Conservation (phyloP, 1,140 invertebrate species). For the Mylabris phalerata region DNA sequence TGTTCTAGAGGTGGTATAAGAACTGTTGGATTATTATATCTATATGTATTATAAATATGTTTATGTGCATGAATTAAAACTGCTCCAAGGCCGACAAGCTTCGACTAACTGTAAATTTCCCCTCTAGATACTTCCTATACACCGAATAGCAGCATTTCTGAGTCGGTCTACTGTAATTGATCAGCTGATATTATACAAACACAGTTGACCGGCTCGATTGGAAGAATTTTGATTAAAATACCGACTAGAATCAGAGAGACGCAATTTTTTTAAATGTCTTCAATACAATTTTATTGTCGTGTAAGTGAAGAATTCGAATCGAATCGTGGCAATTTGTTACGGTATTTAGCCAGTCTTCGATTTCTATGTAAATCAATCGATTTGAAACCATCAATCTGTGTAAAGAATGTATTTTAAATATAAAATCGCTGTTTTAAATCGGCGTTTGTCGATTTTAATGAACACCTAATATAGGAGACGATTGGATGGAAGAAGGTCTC, state of each 20-base stretch:
- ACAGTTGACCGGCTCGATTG: too few relatives aligned
- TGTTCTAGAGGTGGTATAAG: too few relatives aligned
- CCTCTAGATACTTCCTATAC: conserved; percentile 10
- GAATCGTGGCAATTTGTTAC: too few relatives aligned
- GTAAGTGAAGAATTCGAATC: too few relatives aligned
- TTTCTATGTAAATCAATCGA: conserved; percentile 10
- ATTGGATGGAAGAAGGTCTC: conserved; percentile 1
- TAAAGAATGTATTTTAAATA: conserved; percentile 4
- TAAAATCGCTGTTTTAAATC: not conserved
- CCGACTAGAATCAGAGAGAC: too few relatives aligned
- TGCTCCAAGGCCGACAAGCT: conserved; percentile 14
- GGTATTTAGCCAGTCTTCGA: not conserved
- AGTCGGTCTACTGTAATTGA: conserved; percentile 1
- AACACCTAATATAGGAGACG: conserved; percentile 7
- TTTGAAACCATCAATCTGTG: conserved; percentile 1
- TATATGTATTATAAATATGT: too few relatives aligned
- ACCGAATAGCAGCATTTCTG: not conserved
- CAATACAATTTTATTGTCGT: too few relatives aligned
- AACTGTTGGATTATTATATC: too few relatives aligned
- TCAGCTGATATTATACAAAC: conserved; percentile 1
- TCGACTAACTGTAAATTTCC: conserved; percentile 9
- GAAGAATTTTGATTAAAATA: too few relatives aligned
- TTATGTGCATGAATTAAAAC: conserved; percentile 2
- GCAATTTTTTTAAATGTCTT: too few relatives aligned
- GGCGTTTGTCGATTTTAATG: conserved; percentile 6